A percentile compares a stretch with the other conserved stretches of the same genome.
Evolutionary conservation across 2,888 invertebrate genomes (phyloP).

Genomic region (Lysandra coridon): DNA sequence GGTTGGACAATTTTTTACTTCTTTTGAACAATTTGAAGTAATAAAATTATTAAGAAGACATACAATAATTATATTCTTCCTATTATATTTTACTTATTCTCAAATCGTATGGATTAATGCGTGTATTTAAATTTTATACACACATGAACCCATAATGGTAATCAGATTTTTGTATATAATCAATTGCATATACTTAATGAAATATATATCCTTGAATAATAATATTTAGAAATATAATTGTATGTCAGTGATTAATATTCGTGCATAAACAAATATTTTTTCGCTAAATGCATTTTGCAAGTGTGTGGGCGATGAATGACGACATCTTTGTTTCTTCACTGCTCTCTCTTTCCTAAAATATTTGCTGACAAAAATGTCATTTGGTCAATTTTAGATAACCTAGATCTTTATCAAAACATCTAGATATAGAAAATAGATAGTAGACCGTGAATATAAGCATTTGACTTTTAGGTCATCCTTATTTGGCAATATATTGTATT

Average conservation of each 20-base stretch:
- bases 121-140: too few relatives aligned
- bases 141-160: too few relatives aligned
- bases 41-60: too few relatives aligned
- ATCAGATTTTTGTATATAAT: background rate
- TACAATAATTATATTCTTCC: too few relatives aligned
- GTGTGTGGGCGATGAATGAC: background rate
- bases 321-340: conserved; percentile 8
- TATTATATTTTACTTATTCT: too few relatives aligned
- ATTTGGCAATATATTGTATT: too few relatives aligned
- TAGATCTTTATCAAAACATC: background rate
- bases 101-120: too few relatives aligned
- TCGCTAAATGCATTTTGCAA: conserved; percentile 20
- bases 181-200: background rate
- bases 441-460: background rate
- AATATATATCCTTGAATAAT: background rate
- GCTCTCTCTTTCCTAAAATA: conserved; percentile 23
- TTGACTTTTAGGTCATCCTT: background rate
- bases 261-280: background rate
- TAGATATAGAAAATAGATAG: background rate
- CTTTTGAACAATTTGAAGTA: too few relatives aligned
- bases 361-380: background rate
- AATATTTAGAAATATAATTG: background rate
- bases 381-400: background rate
- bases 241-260: background rate
- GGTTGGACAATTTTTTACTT: too few relatives aligned